These are phyloP conservation scores for Diabrotica balteata DNA, from an alignment of 2,888 invertebrate species.

Conservation along the genomic window DNA sequence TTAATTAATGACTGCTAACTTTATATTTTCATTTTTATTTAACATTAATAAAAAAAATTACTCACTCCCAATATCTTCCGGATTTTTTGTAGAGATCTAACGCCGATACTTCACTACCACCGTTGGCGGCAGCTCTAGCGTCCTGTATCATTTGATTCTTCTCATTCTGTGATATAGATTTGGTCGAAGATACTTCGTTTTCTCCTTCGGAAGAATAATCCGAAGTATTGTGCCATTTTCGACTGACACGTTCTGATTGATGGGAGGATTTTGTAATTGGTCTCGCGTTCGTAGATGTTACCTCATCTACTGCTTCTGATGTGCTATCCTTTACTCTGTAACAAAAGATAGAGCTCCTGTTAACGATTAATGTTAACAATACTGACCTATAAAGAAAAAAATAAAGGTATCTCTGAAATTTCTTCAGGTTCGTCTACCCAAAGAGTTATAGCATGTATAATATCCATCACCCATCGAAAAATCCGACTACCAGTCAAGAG, in stretches of 20 bases:
- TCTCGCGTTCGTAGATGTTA: constrained; percentile 49
- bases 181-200: constrained; percentile 59
- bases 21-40: background rate
- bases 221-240: constrained; percentile 62
- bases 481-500: too few species aligned
- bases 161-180: constrained; percentile 60
- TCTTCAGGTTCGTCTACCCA: too few species aligned
- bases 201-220: constrained; percentile 71
- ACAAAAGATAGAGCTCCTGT: constrained; percentile 3
- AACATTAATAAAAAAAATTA: constrained; percentile 43
- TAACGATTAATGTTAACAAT: too few species aligned
- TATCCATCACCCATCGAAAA: too few species aligned
- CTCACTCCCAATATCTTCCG: constrained; percentile 87
- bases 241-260: constrained; percentile 38
- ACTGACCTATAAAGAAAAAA: too few species aligned
- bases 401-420: too few species aligned
- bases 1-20: background rate
- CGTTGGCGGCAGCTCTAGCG: constrained; percentile 64
- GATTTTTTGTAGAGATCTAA: constrained; percentile 78
- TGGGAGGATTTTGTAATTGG: constrained; percentile 43
- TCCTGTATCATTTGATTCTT: constrained; percentile 59
- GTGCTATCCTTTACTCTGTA: constrained; percentile 43
- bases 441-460: too few species aligned
- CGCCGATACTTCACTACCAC: constrained; percentile 68
- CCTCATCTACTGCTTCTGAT: constrained; percentile 54